Evolutionary conservation across 2,113 vertebrate species (phyloP).

Genomic region (Labeo rohita): DNA sequence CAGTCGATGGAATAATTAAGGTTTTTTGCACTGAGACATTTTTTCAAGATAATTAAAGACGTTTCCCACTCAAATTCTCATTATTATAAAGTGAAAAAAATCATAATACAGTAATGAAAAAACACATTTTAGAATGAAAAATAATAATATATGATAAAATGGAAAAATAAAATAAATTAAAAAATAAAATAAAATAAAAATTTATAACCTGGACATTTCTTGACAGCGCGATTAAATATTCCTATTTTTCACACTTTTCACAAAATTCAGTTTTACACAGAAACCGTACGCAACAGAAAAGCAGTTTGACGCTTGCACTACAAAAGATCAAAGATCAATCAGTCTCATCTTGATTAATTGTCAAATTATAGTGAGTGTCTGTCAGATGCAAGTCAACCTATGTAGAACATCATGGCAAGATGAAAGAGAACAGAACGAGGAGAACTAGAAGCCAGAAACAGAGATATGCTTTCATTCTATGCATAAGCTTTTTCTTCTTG

Average conservation of each 20-base stretch:
- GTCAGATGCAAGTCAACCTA: conserved; percentile 15
- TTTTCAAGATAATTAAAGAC: background rate
- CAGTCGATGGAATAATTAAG: background rate
- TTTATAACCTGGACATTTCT: no score
- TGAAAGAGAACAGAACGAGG: conserved; percentile 20
- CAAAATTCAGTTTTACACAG: no score
- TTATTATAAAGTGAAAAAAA: background rate
- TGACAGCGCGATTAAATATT: background rate
- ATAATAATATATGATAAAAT: no score
- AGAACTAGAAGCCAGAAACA: background rate
- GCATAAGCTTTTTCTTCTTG: background rate
- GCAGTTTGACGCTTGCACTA: background rate
- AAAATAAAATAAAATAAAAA: no score
- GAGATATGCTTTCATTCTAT: background rate
- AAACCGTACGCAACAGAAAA: background rate
- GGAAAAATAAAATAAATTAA: no score
- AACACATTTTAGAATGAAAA: background rate
- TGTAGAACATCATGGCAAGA: background rate
- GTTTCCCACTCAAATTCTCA: background rate
- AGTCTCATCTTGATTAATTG: background rate
- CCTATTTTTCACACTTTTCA: no score
- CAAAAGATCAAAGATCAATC: conserved; percentile 19
- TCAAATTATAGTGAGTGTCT: background rate
- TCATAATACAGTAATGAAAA: background rate
- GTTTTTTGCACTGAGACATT: background rate